Conservation (phyloP, 2,888 invertebrate species). For the Julus scanicus region DNA sequence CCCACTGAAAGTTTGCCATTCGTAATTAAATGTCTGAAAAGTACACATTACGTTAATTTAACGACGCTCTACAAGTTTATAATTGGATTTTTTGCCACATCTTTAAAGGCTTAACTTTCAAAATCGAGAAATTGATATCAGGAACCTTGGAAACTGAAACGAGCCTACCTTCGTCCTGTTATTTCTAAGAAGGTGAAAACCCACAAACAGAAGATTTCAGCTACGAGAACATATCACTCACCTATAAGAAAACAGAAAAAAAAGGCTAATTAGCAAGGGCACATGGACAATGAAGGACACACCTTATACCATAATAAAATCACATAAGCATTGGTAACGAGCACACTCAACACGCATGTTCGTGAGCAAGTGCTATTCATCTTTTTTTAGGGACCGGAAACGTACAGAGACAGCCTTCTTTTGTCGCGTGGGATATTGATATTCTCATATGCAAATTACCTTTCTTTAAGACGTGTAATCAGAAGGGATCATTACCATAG, state of each 20-base stretch:
- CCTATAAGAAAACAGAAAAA: slow-evolving; percentile 22
- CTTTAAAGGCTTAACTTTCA: too few species aligned
- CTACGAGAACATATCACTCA: neutral
- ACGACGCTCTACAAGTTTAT: too few species aligned
- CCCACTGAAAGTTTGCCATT: too few species aligned
- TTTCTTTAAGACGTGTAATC: slow-evolving; percentile 3
- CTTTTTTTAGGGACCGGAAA: neutral
- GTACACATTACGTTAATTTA: too few species aligned
- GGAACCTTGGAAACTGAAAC: too few species aligned
- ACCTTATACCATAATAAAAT: too few species aligned
- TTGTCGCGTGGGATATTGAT: slow-evolving; percentile 14
- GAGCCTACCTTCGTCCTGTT: neutral
- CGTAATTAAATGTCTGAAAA: too few species aligned
- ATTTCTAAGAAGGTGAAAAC: neutral
- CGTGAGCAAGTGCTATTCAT: slow-evolving; percentile 19
- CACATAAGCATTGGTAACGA: neutral
- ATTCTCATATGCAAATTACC: neutral
- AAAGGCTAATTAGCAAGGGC: neutral
- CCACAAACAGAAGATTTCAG: neutral
- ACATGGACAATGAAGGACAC: neutral
- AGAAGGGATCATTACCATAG: neutral
- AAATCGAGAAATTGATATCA: too few species aligned
- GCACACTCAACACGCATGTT: neutral
- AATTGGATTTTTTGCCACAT: too few species aligned
- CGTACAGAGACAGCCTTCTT: neutral